phyloP scores from a whole-genome alignment of 2,113 vertebrate genomes.

The Charadrius vociferus region DNA sequence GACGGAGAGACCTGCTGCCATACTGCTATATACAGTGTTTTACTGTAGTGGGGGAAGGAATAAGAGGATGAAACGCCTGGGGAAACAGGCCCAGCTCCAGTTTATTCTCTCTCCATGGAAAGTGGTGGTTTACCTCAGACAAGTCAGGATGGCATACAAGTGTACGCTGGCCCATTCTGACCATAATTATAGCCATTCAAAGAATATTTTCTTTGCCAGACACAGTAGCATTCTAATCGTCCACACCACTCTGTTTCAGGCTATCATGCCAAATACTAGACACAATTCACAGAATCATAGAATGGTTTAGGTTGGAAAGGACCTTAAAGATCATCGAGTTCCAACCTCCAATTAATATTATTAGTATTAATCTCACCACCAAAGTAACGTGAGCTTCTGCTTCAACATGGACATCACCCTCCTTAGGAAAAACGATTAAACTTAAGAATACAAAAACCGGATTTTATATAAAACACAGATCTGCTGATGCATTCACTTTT shows the following conservation, averaged over 20 bases:
- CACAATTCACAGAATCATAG: no score
- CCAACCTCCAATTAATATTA: no score
- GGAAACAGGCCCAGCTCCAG: neutral
- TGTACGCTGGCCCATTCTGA: neutral
- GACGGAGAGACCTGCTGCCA: neutral
- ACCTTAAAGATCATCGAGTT: no score
- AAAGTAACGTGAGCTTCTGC: neutral
- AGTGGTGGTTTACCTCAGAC: neutral
- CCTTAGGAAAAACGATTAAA: neutral
- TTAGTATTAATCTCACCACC: neutral
- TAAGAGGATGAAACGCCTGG: neutral
- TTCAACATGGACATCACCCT: neutral
- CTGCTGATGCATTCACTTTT: neutral
- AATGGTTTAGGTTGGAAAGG: no score
- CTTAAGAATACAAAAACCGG: neutral
- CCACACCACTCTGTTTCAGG: neutral
- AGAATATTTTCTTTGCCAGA: neutral
- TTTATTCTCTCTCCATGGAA: neutral
- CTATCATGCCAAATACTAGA: neutral
- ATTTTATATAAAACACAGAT: neutral
- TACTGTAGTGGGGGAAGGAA: neutral
- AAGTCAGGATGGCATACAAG: neutral
- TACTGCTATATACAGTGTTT: rapidly evolving
- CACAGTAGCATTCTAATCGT: neutral
- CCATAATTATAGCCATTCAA: neutral